Evolutionary conservation across 2,113 vertebrate species (phyloP), one percentile per base, ranked within the genome.

Genomic region (Tachuris rubrigastra): DNA sequence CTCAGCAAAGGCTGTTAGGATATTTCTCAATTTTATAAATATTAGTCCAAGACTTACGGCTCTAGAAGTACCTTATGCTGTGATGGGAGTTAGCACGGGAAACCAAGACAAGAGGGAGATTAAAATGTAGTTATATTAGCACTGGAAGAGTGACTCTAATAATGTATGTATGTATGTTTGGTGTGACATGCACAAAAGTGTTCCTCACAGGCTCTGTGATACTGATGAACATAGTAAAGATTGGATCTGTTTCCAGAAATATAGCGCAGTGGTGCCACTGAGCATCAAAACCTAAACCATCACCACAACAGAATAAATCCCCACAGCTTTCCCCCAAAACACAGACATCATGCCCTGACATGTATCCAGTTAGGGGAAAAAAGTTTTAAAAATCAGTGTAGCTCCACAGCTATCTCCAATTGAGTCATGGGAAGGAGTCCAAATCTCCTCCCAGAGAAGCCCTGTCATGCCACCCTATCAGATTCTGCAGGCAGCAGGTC

Each of bases 151-250:
- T 85, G 28, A 30, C 12, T 3, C 1, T 22, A 37, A 79, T 20
- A n/a, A n/a, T n/a, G n/a, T 42, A 3, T 0, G 0, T 60, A 12
- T 49, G 42, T 68, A 18, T 46, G 1, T 49, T 67, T 37, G 13
- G 20, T 55, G 16, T 53, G 35, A 73, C 17, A 19, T 41, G 52
- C 67, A 83, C 49, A 72, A 24, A 78, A 13, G 10, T 4, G 0
- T 18, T 66, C 21, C 41, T 78, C 46, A 42, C 5, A 14, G 50
- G 37, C 31, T 42, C 42, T 27, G 12, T 5, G 14, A 44, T 30
- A 12, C 25, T 31, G 52, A 52, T 58, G 28, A 78, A 77, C 66
- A 85, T 5, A 46, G 59, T 8, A 52, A 56, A 73, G 81, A 47
- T 41, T 19, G 37, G 39, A 31, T 59, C 39, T 73, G 14, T 76